Base-by-base conservation (phyloP, 1,140 invertebrate genomes). In the Drosophila sulfurigaster region DNA sequence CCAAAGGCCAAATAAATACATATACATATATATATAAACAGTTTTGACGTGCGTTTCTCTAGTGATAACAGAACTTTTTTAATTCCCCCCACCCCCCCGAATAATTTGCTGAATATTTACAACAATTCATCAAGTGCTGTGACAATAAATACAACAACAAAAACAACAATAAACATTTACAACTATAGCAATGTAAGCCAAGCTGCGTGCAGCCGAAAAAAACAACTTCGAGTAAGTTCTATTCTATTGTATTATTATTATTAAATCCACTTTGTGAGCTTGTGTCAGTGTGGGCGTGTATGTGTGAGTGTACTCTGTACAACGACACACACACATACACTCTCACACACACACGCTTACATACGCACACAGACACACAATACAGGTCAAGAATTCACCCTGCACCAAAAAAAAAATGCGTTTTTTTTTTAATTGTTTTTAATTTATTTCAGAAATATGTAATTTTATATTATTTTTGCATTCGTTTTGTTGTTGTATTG, bases 31-130 rank as follows among this genome's bases (percentile, higher is more conserved):
- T 10, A 8, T 10, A 38, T 70, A 74, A 77, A 80, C 67, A 80
- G 68, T 87, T 25, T 25, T 77, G 59, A 79, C 68, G 75, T 76
- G 82, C 82, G 82, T 86, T 79, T 79, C 74, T 69, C 67, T 72
- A 81, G 69, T 86, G 82, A 81, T 75, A 86, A 75, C 64, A 68
- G 67, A 74, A 60, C 43, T 30, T 73, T 78, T 71, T 71, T 58
- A 46, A 62, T 64, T 16, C 41, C 30, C 16, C n/a, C 28, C 30
- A 1, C 6, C 7, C 30, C 8, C 35, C 35, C 28, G 52, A 56
- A 56, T 56, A 62, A 70, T 46, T 45, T 58, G 56, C 56, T 58
- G 56, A 45, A 58, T 58, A 58, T 58, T 58, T 43, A 43, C 32
- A 51, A 64, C n/a, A 41, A 64, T 16, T 54, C 48, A 0, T 11